Base-by-base conservation (phyloP, 64 coral and sea anemone genomes). In the Montipora foliosa region DNA sequence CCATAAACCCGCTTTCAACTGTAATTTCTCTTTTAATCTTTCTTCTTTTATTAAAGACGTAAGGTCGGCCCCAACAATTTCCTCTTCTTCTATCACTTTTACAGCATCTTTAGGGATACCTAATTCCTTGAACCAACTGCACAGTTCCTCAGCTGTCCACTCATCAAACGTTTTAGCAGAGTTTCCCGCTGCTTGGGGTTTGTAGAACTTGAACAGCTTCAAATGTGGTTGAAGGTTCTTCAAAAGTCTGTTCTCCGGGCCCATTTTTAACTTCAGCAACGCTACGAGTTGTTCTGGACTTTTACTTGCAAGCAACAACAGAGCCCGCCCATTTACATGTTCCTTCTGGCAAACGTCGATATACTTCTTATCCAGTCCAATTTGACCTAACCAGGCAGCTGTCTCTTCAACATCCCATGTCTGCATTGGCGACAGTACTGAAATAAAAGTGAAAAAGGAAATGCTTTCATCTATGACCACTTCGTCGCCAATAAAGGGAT, bases 21-120 rank as follows among this genome's bases (percentile, higher is more conserved):
- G 21, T 19, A 93, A 47, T 24, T 5, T 25, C 7, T 49, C 52
- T 21, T 46, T 73, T 19, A 93, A 15, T 49, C 80, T 66, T 57
- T 4, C 14, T 73, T 66, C 14, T 72, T 71, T 8, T 8, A 2
- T 88, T 5, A 80, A 55, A 1, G 75, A 72, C 17, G 80, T 29
- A 70, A 93, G 71, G 24, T 83, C 76, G 24, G 16, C 67, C 1
- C 92, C 92, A 14, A 64, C 19, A 19, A 93, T 80, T 93, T 93
- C 83, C 20, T 93, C 84, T 46, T 15, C 25, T 1, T 49, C 16
- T 53, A 16, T 67, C 80, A 25, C 47, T 12, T 44, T 46, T 22
- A 62, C 24, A 5, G 48, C 74, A 8, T 88, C 87, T 8, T 25
- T 47, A 12, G 78, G 25, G 9, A 88, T 25, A 19, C 20, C 66